Evolutionary conservation across 2,113 vertebrate species (phyloP).

Genomic region (Ciconia boyciana): DNA sequence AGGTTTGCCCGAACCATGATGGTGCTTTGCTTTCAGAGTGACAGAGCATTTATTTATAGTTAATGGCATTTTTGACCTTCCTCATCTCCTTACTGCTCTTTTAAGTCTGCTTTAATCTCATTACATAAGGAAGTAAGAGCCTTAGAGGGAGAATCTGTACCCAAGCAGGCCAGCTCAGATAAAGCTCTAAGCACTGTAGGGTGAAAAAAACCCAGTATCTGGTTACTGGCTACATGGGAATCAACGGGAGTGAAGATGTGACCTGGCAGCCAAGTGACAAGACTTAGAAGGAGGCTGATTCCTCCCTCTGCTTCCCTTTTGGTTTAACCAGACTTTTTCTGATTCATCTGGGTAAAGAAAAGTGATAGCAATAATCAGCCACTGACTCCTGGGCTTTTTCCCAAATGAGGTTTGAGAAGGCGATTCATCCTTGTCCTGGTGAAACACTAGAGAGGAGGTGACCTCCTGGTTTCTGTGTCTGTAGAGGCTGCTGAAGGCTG

Average conservation of each 20-base stretch:
- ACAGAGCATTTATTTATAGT: background rate
- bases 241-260: background rate
- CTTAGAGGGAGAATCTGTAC: conserved; percentile 20
- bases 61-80: conserved; percentile 32
- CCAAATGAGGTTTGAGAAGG: background rate
- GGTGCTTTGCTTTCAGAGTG: background rate
- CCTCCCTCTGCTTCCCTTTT: background rate
- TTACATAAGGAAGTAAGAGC: conserved; percentile 44
- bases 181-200: background rate
- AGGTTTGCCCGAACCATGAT: background rate
- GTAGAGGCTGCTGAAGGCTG: background rate
- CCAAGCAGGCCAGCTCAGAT: conserved; percentile 5
- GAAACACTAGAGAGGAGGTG: background rate
- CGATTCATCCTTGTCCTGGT: background rate
- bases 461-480: background rate
- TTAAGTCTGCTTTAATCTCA: conserved; percentile 53
- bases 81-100: conserved; percentile 27
- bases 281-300: background rate
- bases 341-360: background rate
- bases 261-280: background rate
- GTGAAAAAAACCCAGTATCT: background rate
- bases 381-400: background rate
- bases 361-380: background rate
- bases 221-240: background rate
- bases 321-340: background rate